Conservation (phyloP, 2,888 invertebrate genomes). For the Pristionchus entomophagus region DNA sequence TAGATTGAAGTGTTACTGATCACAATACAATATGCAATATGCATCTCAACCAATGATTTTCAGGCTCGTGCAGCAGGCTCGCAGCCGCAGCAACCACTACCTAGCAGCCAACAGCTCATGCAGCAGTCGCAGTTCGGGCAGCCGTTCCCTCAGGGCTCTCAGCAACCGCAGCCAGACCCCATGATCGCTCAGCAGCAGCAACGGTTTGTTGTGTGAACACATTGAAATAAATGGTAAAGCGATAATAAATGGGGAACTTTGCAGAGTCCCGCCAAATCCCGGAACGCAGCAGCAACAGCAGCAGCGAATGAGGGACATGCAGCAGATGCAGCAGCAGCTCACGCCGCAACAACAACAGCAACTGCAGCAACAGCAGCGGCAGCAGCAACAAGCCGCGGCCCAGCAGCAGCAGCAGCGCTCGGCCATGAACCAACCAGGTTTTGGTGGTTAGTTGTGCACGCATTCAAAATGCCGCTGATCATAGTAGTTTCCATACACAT, state of each 20-base stretch:
- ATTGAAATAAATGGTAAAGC: too few species aligned
- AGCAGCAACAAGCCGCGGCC: background rate
- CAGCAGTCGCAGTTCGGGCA: background rate
- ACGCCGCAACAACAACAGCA: background rate
- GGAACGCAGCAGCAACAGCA: background rate
- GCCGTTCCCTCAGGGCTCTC: background rate
- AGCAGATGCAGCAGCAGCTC: background rate
- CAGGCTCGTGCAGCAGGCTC: background rate
- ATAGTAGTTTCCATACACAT: too few species aligned
- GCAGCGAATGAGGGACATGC: background rate
- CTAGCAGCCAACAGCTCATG: background rate
- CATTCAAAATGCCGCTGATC: too few species aligned
- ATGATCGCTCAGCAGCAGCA: background rate
- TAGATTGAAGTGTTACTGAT: too few species aligned
- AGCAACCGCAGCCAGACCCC: background rate
- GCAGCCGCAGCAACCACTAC: background rate
- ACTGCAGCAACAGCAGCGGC: background rate
- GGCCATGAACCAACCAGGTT: background rate
- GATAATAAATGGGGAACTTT: background rate
- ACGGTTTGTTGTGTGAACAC: background rate
- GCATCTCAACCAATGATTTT: too few species aligned
- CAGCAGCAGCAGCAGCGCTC: background rate
- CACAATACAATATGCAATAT: too few species aligned
- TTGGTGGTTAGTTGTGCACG: too few species aligned
- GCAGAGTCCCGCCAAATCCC: background rate